These are phyloP conservation scores for Eumaeus atala DNA, from an alignment of 1,140 invertebrate species.

Conservation along the genomic window DNA sequence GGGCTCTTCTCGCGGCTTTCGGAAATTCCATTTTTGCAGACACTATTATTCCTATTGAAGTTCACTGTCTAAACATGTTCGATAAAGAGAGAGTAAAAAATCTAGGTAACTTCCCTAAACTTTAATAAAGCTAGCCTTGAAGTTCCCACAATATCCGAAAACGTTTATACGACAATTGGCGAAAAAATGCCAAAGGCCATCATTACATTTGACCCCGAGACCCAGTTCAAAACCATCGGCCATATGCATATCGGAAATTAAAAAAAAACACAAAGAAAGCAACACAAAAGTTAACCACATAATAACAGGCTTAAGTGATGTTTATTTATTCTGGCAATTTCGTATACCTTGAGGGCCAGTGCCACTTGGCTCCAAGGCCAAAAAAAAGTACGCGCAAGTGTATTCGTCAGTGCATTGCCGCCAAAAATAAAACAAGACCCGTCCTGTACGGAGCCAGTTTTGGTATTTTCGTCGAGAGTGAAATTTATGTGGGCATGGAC, in stretches of 20 bases:
- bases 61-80: no score
- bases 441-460: constrained; percentile 39
- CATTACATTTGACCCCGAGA: constrained; percentile 21
- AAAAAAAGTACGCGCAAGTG: constrained; percentile 35
- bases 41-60: no score
- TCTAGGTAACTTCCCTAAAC: no score
- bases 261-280: constrained; percentile 20
- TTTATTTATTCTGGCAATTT: constrained; percentile 25
- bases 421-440: constrained; percentile 36
- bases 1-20: no score
- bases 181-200: constrained; percentile 11
- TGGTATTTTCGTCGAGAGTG: constrained; percentile 36
- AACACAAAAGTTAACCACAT: constrained; percentile 8
- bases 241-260: constrained; percentile 1
- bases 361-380: constrained; percentile 50
- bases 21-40: no score
- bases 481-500: constrained; percentile 13
- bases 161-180: constrained; percentile 2
- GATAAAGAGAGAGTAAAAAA: no score
- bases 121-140: no score
- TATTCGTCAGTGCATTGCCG: constrained; percentile 24
- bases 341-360: constrained; percentile 29
- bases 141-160: background rate
- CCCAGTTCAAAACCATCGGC: constrained; percentile 14
- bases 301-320: background rate